Evolutionary conservation across 2,888 invertebrate genomes (phyloP).

Genomic region (Drosophila colorata): DNA sequence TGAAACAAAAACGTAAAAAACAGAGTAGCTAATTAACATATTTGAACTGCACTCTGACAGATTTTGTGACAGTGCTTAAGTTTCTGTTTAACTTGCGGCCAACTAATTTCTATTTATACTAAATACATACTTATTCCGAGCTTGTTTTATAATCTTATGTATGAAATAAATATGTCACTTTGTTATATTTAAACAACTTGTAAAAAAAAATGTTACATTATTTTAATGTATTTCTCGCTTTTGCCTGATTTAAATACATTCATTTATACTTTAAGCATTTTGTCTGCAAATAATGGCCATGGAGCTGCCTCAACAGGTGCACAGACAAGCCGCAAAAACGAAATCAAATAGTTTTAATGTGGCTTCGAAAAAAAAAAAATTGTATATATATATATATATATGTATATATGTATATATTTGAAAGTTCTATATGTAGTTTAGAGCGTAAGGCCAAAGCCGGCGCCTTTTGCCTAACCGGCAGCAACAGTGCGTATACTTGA

Average conservation of each 20-base stretch:
- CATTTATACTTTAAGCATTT: background rate
- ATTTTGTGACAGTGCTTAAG: conserved; percentile 33
- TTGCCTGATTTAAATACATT: background rate
- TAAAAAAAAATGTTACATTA: background rate
- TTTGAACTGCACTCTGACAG: conserved; percentile 50
- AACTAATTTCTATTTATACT: conserved; percentile 32
- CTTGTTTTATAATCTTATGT: conserved; percentile 16
- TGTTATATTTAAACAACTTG: conserved; percentile 3
- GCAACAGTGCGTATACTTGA: conserved; percentile 72
- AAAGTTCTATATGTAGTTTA: background rate
- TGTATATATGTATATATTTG: conserved; percentile 4
- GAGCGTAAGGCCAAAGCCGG: background rate
- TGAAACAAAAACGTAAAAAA: conserved; percentile 8
- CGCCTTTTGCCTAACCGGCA: conserved; percentile 24
- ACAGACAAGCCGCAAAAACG: conserved; percentile 13
- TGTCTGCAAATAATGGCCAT: background rate
- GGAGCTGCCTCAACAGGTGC: conserved; percentile 62
- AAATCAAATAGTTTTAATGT: conserved; percentile 33
- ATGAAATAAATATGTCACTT: conserved; percentile 32
- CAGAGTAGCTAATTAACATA: conserved; percentile 50
- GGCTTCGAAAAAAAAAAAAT: conserved; percentile 4
- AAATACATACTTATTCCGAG: conserved; percentile 12
- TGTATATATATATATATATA: background rate
- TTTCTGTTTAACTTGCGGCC: conserved; percentile 20
- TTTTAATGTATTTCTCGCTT: background rate